Percentiles rank a stretch among this genome's conserved stretches.
Evolutionary conservation across 2,888 invertebrate species (phyloP).

Genomic region (Parnassius smintheus): DNA sequence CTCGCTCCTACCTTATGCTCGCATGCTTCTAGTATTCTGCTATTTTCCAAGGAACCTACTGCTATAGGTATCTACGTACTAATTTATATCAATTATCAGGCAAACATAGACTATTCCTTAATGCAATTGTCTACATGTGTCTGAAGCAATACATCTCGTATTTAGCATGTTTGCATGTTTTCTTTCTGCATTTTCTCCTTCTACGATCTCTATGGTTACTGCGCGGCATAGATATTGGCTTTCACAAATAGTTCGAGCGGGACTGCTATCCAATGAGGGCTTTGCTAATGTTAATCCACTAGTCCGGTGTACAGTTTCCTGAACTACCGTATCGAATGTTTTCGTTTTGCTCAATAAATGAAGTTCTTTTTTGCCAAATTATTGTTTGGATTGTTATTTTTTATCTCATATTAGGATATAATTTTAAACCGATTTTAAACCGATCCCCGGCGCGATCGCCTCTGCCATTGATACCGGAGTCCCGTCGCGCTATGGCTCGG

Average conservation of each 20-base stretch:
- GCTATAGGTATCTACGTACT: too few relatives aligned
- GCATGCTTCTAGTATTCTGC: constrained; percentile 68
- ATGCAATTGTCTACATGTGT: constrained; percentile 31
- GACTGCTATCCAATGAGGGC: constrained; percentile 62
- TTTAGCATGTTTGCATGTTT: constrained; percentile 72
- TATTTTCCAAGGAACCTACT: constrained; percentile 40
- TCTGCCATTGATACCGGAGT: constrained; percentile 59
- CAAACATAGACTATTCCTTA: constrained; percentile 8
- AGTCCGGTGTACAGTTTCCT: constrained; percentile 47
- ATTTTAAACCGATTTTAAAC: constrained; percentile 53
- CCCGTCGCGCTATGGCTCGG: constrained; percentile 69
- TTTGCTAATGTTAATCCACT: constrained; percentile 55
- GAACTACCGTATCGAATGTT: constrained; percentile 39
- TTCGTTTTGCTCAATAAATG: constrained; percentile 66
- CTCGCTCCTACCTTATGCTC: constrained; percentile 77
- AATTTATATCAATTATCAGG: not conserved
- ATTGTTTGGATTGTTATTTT: constrained; percentile 65
- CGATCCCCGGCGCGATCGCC: constrained; percentile 70
- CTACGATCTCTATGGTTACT: constrained; percentile 82
- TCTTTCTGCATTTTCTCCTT: constrained; percentile 74
- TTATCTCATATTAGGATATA: constrained; percentile 57
- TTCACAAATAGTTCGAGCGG: constrained; percentile 68
- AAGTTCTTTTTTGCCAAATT: constrained; percentile 68
- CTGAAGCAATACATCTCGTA: constrained; percentile 51
- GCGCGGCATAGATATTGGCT: constrained; percentile 80